Conservation (phyloP, 1,140 invertebrate genomes). For the Drosophila jambulina region DNA sequence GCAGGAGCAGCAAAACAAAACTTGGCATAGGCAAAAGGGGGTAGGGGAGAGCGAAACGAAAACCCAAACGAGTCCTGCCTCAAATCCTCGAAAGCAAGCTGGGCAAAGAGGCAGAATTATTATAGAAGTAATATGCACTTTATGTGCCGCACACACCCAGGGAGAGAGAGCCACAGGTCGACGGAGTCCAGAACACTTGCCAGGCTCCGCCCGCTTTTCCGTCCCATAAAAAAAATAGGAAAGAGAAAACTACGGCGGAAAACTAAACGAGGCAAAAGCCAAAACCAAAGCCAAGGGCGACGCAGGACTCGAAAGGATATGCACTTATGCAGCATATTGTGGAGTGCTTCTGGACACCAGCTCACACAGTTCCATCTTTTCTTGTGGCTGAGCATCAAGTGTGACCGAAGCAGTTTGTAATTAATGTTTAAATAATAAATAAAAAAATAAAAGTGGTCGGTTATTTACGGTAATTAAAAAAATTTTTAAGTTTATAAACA, state of each 20-base stretch:
- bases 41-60: slow-evolving; percentile 25
- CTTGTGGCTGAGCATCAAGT: neutral
- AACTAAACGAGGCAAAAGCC: slow-evolving; percentile 42
- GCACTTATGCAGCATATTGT: slow-evolving; percentile 54
- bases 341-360: slow-evolving; percentile 41
- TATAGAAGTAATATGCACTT: slow-evolving; percentile 74
- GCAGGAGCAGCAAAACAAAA: slow-evolving; percentile 36
- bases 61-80: slow-evolving; percentile 33
- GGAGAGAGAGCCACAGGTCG: slow-evolving; percentile 52
- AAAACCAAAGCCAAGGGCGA: slow-evolving; percentile 63
- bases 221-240: neutral
- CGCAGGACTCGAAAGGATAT: slow-evolving; percentile 41
- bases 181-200: slow-evolving; percentile 26
- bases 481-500: no score
- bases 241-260: slow-evolving; percentile 7
- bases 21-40: slow-evolving; percentile 15
- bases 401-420: neutral
- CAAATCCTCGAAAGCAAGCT: slow-evolving; percentile 39
- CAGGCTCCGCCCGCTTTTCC: neutral
- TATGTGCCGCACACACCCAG: slow-evolving; percentile 41
- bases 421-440: neutral
- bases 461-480: no score
- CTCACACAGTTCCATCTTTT: slow-evolving; percentile 7
- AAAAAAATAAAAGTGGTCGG: neutral
- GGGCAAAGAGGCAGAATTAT: slow-evolving; percentile 39